phyloP scores from a whole-genome alignment of 1,140 invertebrate genomes.

The Drosophila chauvacae region DNA sequence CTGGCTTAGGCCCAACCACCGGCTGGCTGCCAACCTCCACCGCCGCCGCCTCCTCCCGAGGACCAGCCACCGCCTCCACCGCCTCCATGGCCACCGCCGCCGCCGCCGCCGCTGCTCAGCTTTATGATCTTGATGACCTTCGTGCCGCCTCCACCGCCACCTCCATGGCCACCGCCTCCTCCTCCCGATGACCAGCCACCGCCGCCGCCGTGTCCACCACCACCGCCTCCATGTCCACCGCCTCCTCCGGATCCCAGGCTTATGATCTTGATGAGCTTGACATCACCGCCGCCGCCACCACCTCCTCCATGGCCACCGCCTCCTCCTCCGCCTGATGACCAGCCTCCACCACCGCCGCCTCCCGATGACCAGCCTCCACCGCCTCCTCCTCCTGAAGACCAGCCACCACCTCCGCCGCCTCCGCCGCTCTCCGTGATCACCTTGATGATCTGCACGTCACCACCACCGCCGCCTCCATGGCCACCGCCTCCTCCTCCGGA shows the following conservation, averaged over 20 bases:
- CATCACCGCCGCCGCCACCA: slow-evolving; percentile 59
- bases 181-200: slow-evolving; percentile 61
- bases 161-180: slow-evolving; percentile 36
- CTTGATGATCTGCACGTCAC: slow-evolving; percentile 63
- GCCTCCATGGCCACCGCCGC: slow-evolving; percentile 55
- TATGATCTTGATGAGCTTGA: slow-evolving; percentile 66
- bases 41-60: slow-evolving; percentile 48
- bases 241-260: slow-evolving; percentile 52
- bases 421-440: slow-evolving; percentile 58
- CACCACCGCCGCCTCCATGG: slow-evolving; percentile 54
- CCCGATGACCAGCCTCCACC: slow-evolving; percentile 52
- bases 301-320: slow-evolving; percentile 55
- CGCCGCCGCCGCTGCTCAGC: slow-evolving; percentile 47
- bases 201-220: slow-evolving; percentile 46
- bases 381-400: slow-evolving; percentile 64
- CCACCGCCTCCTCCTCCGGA: slow-evolving; percentile 30
- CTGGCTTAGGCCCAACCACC: slow-evolving; percentile 73
- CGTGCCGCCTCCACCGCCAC: slow-evolving; percentile 41
- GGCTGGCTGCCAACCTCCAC: slow-evolving; percentile 76
- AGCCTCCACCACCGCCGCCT: slow-evolving; percentile 61
- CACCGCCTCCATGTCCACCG: slow-evolving; percentile 61
- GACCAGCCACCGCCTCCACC: slow-evolving; percentile 39
- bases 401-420: slow-evolving; percentile 65
- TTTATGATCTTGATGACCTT: slow-evolving; percentile 64
- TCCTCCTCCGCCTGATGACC: slow-evolving; percentile 63